Evolutionary conservation across 1,140 invertebrate species (phyloP), one percentile per base, ranked within the genome.

Genomic region (Diachasmimorpha longicaudata): DNA sequence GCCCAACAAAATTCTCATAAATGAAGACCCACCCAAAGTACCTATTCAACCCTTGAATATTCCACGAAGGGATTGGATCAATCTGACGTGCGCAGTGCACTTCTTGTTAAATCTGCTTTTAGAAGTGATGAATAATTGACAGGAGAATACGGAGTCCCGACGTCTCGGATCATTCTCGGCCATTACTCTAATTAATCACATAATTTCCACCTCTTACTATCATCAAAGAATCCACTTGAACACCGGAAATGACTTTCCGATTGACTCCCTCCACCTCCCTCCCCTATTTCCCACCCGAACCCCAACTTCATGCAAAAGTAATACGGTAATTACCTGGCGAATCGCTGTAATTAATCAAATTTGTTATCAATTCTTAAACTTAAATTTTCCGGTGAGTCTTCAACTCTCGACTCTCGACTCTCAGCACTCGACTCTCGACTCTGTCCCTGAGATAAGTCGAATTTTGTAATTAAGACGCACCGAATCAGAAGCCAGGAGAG

Each of bases 401-500:
- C 58, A 63, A 63, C 14, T 63, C 58, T 63, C 23, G 11, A 63
- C 23, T 63, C 58, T 25, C n/a, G n/a, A n/a, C n/a, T n/a, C n/a
- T n/a, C n/a, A n/a, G n/a, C n/a, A n/a, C n/a, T 14, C 58, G 31
- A 63, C 14, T 63, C 58, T 63, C 23, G 11, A 63, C 23, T 63
- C 58, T 25, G 21, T 63, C 58, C 6, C 19, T n/a, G 19, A 63
- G 58, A 68, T 37, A 68, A 68, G 31, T 68, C 36, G 70, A 73
- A 37, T 44, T 63, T 36, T 25, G 19, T 74, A 72, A 72, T 72
- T 58, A 72, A 72, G 70, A 72, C 70, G 46, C 48, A 46, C 48
- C 31, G 70, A 52, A 72, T 25, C 44, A 48, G 48, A 31, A 31
- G 23, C 16, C 36, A n/a, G 14, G 23, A 37, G 31, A 37, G 31